Base-by-base conservation (phyloP, 1,140 invertebrate species). In the Drosophila fuyamai region DNA sequence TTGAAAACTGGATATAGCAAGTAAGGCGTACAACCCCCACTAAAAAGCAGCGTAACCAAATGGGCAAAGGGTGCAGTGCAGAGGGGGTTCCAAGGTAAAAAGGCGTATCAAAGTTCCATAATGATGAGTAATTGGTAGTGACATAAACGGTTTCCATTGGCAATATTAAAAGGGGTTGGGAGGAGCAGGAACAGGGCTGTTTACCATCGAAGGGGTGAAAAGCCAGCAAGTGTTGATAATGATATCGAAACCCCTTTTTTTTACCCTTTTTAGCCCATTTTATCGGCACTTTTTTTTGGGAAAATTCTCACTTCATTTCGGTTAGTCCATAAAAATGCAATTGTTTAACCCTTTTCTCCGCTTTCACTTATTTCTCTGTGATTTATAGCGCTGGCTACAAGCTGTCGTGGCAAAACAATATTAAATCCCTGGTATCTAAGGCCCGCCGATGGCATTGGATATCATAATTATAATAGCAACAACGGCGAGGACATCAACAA, bases 81-180 rank as follows among this genome's bases (percentile, higher is more conserved):
- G 23, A 50, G 47, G 50, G 62, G 43, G 47, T 29, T n/a, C 41
- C 41, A 72, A 60, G 61, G 77, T 79, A 63, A 65, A 72, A 79
- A 78, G 61, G 84, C 80, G 76, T 80, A 70, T 50, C 74, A 65
- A 47, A 36, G 54, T 70, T 32, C 62, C 79, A 89, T 84, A 90
- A 89, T 84, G 84, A 88, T 88, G 84, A 88, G 85, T 89, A 89
- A 89, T 89, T 89, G 84, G 90, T 89, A 89, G 85, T 90, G 84
- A 89, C 84, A 89, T 80, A 81, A 83, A 65, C 76, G 68, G 74
- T 63, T 67, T 57, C 59, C 51, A 62, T 46, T 46, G 60, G 65
- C 58, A 82, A 82, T 74, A 82, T 75, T 68, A 23, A 38, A 41
- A 59, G 50, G 47, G 62, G 61, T 68, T 51, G 66, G 66, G 66